Percentiles rank a stretch among this genome's conserved stretches.
Evolutionary conservation across 2,888 invertebrate genomes (phyloP).

Genomic region (Caenorhabditis sp.): DNA sequence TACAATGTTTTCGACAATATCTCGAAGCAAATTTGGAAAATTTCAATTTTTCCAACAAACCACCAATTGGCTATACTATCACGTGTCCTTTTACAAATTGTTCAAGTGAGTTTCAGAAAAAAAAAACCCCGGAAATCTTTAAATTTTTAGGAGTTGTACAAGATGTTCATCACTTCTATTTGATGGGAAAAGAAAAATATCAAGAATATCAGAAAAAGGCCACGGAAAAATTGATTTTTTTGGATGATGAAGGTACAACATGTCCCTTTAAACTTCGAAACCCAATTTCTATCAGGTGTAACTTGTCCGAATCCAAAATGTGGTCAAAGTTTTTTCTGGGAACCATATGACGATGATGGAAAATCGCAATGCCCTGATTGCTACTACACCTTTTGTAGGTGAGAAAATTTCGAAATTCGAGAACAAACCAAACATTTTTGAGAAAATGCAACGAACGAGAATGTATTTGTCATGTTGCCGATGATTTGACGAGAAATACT

Average conservation of each 20-base stretch:
- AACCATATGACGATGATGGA: constrained; percentile 47
- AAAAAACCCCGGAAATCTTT: not conserved
- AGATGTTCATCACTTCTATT: constrained; percentile 60
- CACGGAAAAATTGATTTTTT: constrained; percentile 50
- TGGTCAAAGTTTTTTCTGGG: constrained; percentile 57
- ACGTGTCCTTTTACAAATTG: constrained; percentile 50
- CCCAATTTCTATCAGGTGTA: constrained; percentile 13
- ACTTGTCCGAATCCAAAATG: constrained; percentile 58
- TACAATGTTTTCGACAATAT: constrained; percentile 52
- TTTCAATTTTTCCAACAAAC: constrained; percentile 42
- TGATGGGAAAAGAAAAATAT: constrained; percentile 55
- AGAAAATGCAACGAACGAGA: constrained; percentile 22
- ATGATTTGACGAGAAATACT: constrained; percentile 28
- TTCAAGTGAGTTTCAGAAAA: constrained; percentile 24
- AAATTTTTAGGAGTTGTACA: constrained; percentile 39
- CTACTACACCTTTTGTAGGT: constrained; percentile 40
- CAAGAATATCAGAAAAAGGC: constrained; percentile 53
- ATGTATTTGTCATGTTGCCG: constrained; percentile 22
- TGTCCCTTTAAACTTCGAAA: constrained; percentile 44
- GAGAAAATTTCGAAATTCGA: not conserved
- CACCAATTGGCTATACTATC: constrained; percentile 54
- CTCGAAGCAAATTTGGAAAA: constrained; percentile 34
- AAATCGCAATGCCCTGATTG: constrained; percentile 57
- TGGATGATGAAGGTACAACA: constrained; percentile 51
- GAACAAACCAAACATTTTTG: not conserved